Base-by-base conservation (phyloP, 2,113 vertebrate species). In the Perca schrenkii region DNA sequence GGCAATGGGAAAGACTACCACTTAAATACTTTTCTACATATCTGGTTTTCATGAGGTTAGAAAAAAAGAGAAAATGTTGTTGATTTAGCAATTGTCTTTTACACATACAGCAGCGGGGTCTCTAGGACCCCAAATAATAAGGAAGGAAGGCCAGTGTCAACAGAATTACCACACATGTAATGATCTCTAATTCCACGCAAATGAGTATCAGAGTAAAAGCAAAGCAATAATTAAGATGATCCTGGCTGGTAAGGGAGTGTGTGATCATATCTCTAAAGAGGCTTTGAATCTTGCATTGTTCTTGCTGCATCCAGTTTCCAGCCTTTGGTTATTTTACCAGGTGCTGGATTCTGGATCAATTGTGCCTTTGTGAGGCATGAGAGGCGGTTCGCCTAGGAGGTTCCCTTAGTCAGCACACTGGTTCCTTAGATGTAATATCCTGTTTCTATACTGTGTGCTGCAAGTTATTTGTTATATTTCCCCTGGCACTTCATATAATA, bases 401-500 rank as follows among this genome's bases (percentile, higher is more conserved):
- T 89, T 91, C 71, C 84, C 93, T 93, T 82, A 92, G 91, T 94
- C 93, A 94, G 93, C 93, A 93, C 31, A 73, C 46, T 75, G 76
- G 46, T 82, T 84, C 65, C 81, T 93, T 82, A 80, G 80, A 92
- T 91, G 88, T 92, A 90, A 93, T 90, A 90, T 92, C 90, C 89
- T 91, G 86, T 91, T 89, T 88, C 90, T 77, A 84, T 91, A 88
- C 62, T 12, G 83, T 75, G 77, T 74, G 74, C 83, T 87, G 90
- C 64, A 60, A 88, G 89, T 84, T 94, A 91, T 94, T 92, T 91
- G 87, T 92, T 92, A 88, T 89, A 91, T 92, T 93, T 94, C 91
- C 92, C 92, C 78, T 69, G 91, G 78, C 54, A 11, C 74, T 85
- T 74, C 66, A 74, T 57, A 87, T 83, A 85, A 89, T 86, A 89